Percentiles rank a stretch among this genome's conserved stretches.
These are phyloP conservation scores for Cinclus mexicanus DNA, from an alignment of 2,113 vertebrate genomes.

Conservation along the genomic window DNA sequence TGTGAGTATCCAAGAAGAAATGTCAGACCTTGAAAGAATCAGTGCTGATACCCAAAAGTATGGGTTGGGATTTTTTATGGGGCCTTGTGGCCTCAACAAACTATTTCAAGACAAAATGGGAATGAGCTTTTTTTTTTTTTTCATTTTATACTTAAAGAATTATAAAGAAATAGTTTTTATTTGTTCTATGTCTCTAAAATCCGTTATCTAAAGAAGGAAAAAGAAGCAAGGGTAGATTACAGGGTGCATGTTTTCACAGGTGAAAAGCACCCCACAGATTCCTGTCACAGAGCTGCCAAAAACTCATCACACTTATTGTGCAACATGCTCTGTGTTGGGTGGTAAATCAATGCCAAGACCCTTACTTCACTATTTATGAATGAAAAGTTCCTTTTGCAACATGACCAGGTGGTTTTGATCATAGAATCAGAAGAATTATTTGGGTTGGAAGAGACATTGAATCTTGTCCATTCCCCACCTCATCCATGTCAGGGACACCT, in stretches of 20 bases:
- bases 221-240: fast-evolving
- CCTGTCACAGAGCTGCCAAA: not conserved
- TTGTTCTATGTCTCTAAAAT: not conserved
- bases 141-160: not conserved
- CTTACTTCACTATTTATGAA: not conserved
- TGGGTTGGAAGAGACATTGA: not conserved
- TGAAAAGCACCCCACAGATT: not conserved
- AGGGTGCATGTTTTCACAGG: fast-evolving
- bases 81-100: not conserved
- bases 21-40: not conserved
- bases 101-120: not conserved
- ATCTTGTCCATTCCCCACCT: fast-evolving
- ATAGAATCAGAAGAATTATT: not conserved
- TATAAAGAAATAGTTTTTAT: not conserved
- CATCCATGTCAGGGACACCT: not conserved
- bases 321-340: not conserved
- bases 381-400: not conserved
- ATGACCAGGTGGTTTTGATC: fast-evolving
- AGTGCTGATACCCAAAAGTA: not conserved
- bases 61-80: not conserved
- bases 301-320: not conserved
- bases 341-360: fast-evolving
- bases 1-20: not conserved
- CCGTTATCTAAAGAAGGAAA: not conserved
- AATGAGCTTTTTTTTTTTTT: not conserved